These are phyloP conservation scores for Callipepla californica DNA, from an alignment of 2,113 vertebrate genomes.

Conservation along the genomic window DNA sequence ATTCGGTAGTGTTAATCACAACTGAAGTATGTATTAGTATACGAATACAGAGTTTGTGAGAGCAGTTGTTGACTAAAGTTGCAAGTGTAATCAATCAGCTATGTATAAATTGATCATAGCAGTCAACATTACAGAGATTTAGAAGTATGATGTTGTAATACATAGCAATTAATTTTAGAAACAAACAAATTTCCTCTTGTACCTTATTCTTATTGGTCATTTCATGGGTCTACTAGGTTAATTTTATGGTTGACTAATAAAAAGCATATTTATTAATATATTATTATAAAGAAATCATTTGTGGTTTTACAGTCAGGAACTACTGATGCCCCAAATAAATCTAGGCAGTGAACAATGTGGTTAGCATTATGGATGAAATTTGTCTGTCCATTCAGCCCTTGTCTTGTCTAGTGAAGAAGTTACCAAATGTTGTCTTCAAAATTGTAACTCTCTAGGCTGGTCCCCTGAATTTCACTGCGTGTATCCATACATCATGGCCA, in stretches of 20 bases:
- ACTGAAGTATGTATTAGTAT: neutral
- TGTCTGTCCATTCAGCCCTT: neutral
- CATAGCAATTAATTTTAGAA: slow-evolving; percentile 16
- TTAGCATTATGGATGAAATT: neutral
- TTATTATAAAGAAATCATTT: neutral
- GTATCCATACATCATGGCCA: too few species aligned
- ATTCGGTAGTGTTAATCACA: slow-evolving; percentile 12
- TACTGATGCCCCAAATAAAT: neutral
- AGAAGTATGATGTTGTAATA: neutral
- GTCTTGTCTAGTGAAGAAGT: neutral
- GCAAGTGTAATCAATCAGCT: neutral
- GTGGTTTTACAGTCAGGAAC: neutral
- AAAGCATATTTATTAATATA: neutral
- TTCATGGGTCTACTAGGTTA: neutral
- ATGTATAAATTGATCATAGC: slow-evolving; percentile 10
- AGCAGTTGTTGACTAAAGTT: neutral
- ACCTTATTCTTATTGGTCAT: neutral
- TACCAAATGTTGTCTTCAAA: neutral
- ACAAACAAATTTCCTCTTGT: neutral
- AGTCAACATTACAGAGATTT: neutral
- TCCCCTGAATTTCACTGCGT: neutral
- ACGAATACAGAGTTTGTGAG: neutral
- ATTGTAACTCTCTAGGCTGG: neutral
- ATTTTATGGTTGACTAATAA: neutral
- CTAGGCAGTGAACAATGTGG: neutral